Conservation (phyloP, 2,797 vertebrate species). For the Fratercula arctica region DNA sequence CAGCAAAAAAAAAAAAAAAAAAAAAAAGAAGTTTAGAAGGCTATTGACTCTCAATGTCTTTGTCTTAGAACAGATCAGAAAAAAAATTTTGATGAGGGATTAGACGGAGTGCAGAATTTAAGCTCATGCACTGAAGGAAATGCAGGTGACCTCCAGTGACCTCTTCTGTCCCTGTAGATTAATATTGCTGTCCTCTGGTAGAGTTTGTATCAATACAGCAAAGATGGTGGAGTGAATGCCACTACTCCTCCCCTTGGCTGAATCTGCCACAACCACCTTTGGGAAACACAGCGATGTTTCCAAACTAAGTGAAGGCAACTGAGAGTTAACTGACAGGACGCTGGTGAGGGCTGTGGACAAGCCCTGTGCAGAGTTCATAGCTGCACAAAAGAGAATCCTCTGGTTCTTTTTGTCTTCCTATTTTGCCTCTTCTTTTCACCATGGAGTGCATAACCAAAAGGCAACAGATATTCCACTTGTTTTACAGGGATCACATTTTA, state of each 20-base stretch:
- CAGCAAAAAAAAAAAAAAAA: too few species aligned
- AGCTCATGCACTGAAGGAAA: not conserved
- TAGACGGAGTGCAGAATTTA: accelerated
- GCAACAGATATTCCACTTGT: not conserved
- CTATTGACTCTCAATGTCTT: not conserved
- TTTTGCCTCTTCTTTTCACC: not conserved
- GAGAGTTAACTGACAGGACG: not conserved
- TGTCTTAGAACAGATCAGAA: not conserved
- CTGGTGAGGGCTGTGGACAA: not conserved
- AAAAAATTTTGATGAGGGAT: not conserved
- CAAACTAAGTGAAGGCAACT: not conserved
- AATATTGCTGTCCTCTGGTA: not conserved
- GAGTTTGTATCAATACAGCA: not conserved
- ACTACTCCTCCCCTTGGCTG: not conserved
- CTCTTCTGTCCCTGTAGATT: not conserved
- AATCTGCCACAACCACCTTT: not conserved
- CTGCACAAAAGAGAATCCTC: not conserved
- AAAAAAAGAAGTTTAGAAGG: not conserved
- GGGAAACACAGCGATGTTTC: not conserved
- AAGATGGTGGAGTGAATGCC: not conserved
- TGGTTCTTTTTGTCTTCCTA: not conserved
- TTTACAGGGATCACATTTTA: not conserved
- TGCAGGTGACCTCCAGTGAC: accelerated
- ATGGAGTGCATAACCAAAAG: not conserved
- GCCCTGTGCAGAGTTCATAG: not conserved